A percentile compares a stretch with the other conserved stretches of the same genome.
phyloP scores from a whole-genome alignment of 2,797 vertebrate genomes.

The Furcifer pardalis region DNA sequence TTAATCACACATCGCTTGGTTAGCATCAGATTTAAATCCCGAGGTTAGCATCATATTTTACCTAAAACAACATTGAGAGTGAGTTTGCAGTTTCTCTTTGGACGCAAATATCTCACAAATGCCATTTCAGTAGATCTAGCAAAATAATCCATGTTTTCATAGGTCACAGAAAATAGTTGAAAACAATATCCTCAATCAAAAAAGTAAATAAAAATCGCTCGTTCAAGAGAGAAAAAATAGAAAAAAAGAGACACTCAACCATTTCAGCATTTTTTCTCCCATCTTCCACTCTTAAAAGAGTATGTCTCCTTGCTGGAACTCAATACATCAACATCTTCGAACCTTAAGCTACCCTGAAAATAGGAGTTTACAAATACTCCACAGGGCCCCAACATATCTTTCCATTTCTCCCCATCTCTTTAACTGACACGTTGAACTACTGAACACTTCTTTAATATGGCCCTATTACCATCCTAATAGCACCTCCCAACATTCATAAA shows the following conservation, averaged over 20 bases:
- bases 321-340: conserved; percentile 67
- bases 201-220: background rate
- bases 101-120: background rate
- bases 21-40: background rate
- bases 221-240: background rate
- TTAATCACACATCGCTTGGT: no score
- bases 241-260: background rate
- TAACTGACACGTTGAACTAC: conserved; percentile 79
- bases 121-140: background rate
- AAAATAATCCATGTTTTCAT: background rate
- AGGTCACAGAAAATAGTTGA: background rate
- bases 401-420: conserved; percentile 64
- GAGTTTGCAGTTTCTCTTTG: background rate
- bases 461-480: conserved; percentile 83
- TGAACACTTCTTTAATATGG: conserved; percentile 80
- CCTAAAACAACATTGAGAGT: background rate
- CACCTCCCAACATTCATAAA: conserved; percentile 82
- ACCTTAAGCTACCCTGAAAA: conserved; percentile 72
- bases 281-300: conserved; percentile 58
- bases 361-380: conserved; percentile 56
- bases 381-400: conserved; percentile 34
- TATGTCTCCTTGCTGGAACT: conserved; percentile 70
- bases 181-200: background rate
- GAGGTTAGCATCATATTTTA: no score
- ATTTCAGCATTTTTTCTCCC: conserved; percentile 55